Evolutionary conservation across 2,797 vertebrate species (phyloP).

Genomic region (Meda fulgida): DNA sequence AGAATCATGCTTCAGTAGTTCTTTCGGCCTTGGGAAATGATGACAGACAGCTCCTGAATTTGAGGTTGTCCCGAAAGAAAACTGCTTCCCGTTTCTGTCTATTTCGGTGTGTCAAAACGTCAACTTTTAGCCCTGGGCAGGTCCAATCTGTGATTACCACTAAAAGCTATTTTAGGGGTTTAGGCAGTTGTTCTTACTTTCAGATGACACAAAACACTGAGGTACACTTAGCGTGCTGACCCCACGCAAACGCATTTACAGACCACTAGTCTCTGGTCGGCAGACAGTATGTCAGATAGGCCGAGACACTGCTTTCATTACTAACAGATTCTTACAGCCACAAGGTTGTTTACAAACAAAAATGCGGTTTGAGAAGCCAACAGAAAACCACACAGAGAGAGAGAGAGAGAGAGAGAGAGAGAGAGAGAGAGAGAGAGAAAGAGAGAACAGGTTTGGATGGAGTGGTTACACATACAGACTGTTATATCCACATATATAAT

Average conservation of each 20-base stretch:
- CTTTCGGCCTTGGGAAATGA: constrained; percentile 31
- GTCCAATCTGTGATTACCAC: constrained; percentile 9
- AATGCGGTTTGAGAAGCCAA: constrained; percentile 22
- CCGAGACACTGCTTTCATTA: background rate
- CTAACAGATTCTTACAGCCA: background rate
- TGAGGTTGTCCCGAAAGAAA: constrained; percentile 33
- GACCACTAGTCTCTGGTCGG: constrained; percentile 4
- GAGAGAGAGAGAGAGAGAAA: no score
- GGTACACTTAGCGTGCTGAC: constrained; percentile 11
- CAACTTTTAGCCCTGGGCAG: background rate
- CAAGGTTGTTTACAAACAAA: constrained; percentile 9
- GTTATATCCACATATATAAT: constrained; percentile 55
- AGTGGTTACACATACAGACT: constrained; percentile 38
- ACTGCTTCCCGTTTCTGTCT: constrained; percentile 37
- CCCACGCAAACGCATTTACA: background rate
- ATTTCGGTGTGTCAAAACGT: constrained; percentile 14
- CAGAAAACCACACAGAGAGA: background rate
- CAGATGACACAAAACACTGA: background rate
- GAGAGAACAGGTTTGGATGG: constrained; percentile 41
- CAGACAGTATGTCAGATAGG: constrained; percentile 16
- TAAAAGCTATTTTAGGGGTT: background rate
- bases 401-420: background rate
- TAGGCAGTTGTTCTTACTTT: background rate
- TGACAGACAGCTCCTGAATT: constrained; percentile 37
- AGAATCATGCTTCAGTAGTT: constrained; percentile 13